These are phyloP conservation scores for Drosophila monieri DNA, from an alignment of 2,888 invertebrate species.

Conservation along the genomic window DNA sequence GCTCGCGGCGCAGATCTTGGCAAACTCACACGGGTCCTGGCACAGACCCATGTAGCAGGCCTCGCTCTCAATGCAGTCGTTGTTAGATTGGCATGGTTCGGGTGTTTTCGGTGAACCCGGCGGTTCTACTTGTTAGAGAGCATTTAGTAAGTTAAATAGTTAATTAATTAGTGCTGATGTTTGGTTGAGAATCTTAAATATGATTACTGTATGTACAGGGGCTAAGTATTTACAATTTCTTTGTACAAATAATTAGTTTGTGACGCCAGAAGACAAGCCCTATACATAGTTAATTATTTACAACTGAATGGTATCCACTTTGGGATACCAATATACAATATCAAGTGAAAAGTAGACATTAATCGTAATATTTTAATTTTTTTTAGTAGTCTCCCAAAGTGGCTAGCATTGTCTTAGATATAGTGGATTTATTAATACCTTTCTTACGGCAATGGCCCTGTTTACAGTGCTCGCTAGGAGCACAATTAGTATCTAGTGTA, in stretches of 20 bases:
- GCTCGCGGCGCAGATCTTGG: conserved; percentile 89
- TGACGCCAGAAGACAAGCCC: conserved; percentile 33
- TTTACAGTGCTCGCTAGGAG: conserved; percentile 86
- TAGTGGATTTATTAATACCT: conserved; percentile 67
- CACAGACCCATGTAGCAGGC: conserved; percentile 93
- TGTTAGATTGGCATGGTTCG: conserved; percentile 92
- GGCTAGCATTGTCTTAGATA: conserved; percentile 22
- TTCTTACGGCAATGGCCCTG: conserved; percentile 85
- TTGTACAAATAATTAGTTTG: conserved; percentile 26
- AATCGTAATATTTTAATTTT: too few species aligned
- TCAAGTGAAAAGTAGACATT: too few species aligned
- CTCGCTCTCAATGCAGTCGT: conserved; percentile 92
- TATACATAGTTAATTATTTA: conserved; percentile 39
- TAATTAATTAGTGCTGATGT: conserved; percentile 7
- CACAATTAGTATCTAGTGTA: conserved; percentile 86
- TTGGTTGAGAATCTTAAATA: conserved; percentile 1
- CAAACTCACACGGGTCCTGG: conserved; percentile 93
- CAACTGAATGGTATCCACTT: conserved; percentile 27
- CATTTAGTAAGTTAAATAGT: conserved; percentile 54
- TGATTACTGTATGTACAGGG: conserved; percentile 39
- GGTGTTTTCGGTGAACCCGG: conserved; percentile 89
- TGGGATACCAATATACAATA: conserved; percentile 15
- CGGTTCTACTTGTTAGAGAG: conserved; percentile 86
- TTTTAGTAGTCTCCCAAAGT: conserved; percentile 30
- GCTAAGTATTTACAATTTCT: conserved; percentile 36